Base-by-base conservation (phyloP, 2,888 invertebrate genomes). In the Hemithea aestivaria region DNA sequence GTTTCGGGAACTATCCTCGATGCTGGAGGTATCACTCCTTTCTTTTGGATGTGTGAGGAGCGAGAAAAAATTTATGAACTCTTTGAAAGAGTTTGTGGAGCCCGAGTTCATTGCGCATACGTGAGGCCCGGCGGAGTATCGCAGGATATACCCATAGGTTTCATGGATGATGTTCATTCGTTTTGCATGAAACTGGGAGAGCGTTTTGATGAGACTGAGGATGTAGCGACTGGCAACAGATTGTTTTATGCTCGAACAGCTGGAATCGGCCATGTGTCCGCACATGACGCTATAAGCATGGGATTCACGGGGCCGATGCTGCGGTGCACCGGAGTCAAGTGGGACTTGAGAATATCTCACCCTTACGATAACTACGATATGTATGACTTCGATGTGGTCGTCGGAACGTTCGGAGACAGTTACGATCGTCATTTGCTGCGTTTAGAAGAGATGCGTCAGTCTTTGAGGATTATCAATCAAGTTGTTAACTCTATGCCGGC, bases 21-120 rank as follows among this genome's bases (percentile, higher is more conserved):
- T 64, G 89, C 94, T 10, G 96, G 96, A 10, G 96, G 93, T 2
- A 92, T 97, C 51, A 95, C 96, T 1, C 96, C 96, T 0, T 92
- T 96, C 62, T 96, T 97, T 74, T 97, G 96, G 96, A 87, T 95
- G 65, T 96, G 95, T 70, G 96, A 96, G 75, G 96, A 95, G 74
- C 88, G 95, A 30, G 96, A 96, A 76, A 96, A 96, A 78, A 74
- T 96, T 45, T 92, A 93, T 76, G 96, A 97, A 72, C 89, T 95
- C 52, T 94, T 92, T 62, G 96, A 97, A 69, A 87, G 96, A 46
- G 91, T 92, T 1, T 93, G 92, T 27, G 96, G 97, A 0, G 92
- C 94, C 30, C 89, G 96, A 24, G 90, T 97, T 88, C 96, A 96
- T 69, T 91, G 93, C 29, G 92, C 91, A 2, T 97, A 96, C 64